A percentile compares a stretch with the other conserved stretches of the same genome.
Conservation (phyloP, 2,888 invertebrate genomes). For the Ichneumon xanthorius region DNA sequence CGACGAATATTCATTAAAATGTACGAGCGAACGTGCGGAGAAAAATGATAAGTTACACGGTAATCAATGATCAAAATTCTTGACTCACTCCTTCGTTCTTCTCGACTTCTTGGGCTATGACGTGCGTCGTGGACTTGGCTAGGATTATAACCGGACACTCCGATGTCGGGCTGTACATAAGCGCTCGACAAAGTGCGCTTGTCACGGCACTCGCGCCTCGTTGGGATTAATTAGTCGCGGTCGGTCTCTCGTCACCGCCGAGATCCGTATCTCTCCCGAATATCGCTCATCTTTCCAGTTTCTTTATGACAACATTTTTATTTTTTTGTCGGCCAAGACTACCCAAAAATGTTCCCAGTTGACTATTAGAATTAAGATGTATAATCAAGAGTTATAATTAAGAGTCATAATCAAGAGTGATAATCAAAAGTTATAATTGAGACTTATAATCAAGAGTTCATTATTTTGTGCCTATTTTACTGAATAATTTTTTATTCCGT, state of each 20-base stretch:
- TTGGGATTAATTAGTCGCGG: conserved; percentile 81
- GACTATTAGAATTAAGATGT: too few species aligned
- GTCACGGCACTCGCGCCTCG: conserved; percentile 82
- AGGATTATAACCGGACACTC: conserved; percentile 56
- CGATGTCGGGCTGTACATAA: conserved; percentile 77
- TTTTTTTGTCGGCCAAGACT: not conserved
- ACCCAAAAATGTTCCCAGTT: not conserved
- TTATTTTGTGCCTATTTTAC: too few species aligned
- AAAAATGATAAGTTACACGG: not conserved
- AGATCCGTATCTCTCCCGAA: conserved; percentile 35
- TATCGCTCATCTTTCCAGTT: conserved; percentile 28
- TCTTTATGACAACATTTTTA: not conserved
- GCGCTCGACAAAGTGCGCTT: conserved; percentile 81
- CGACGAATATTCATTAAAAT: too few species aligned
- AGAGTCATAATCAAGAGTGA: too few species aligned
- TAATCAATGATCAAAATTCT: conserved; percentile 64
- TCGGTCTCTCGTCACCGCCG: conserved; percentile 34
- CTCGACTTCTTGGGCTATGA: conserved; percentile 39
- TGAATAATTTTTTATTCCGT: too few species aligned
- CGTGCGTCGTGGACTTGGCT: conserved; percentile 39
- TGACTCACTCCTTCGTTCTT: conserved; percentile 12
- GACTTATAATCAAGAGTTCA: too few species aligned
- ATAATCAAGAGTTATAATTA: too few species aligned
- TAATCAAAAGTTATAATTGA: too few species aligned
- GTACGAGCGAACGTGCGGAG: too few species aligned